Conservation (phyloP, 1,140 invertebrate species). For the Cotesia typhae region DNA sequence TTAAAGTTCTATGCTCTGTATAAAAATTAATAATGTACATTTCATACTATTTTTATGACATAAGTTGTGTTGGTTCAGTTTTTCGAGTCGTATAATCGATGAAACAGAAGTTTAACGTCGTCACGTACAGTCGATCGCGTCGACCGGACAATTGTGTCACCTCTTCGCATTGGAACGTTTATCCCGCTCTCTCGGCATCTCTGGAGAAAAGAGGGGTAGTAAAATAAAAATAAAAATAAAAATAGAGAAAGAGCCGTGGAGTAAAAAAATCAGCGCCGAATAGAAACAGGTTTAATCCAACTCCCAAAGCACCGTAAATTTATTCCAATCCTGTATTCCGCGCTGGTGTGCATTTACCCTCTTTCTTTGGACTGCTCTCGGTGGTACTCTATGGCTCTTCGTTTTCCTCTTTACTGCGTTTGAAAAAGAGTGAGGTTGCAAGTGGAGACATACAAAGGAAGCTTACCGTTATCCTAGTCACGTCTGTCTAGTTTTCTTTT, state of each 20-base stretch:
- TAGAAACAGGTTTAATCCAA: constrained; percentile 37
- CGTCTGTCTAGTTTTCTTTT: constrained; percentile 37
- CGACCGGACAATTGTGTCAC: constrained; percentile 29
- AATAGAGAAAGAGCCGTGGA: neutral
- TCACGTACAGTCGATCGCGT: constrained; percentile 30
- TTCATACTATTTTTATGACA: neutral
- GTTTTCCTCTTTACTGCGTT: constrained; percentile 1
- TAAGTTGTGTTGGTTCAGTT: neutral
- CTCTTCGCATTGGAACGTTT: constrained; percentile 17
- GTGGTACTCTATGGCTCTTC: neutral
- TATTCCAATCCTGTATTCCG: constrained; percentile 40
- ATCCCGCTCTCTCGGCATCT: constrained; percentile 13
- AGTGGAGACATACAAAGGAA: constrained; percentile 38
- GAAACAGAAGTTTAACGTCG: constrained; percentile 8
- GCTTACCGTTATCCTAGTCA: constrained; percentile 39
- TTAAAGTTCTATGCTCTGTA: neutral
- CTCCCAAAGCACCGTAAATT: constrained; percentile 36
- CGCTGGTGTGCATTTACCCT: constrained; percentile 29
- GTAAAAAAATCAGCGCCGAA: constrained; percentile 30
- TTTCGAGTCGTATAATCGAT: neutral
- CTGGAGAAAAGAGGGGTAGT: neutral
- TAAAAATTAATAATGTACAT: neutral
- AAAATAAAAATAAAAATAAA: constrained; percentile 8
- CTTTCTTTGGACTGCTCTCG: constrained; percentile 10
- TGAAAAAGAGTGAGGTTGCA: constrained; percentile 25